Percentiles rank a stretch among this genome's conserved stretches.
These are phyloP conservation scores for Poecilobothrus nobilitatus DNA, from an alignment of 2,888 invertebrate species.

Conservation along the genomic window DNA sequence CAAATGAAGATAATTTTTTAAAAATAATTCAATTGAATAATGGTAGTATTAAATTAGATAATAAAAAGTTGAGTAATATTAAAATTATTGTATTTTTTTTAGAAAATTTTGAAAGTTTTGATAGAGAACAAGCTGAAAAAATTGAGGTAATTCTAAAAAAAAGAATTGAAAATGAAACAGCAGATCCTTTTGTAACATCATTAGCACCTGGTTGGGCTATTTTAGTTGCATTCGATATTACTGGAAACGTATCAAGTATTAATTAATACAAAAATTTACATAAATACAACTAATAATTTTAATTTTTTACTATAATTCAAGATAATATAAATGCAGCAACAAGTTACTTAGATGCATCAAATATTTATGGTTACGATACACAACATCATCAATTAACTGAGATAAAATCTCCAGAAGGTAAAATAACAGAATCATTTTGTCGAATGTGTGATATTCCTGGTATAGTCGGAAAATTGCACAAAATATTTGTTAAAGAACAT, in stretches of 20 bases:
- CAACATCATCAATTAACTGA: neutral
- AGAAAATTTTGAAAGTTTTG: conserved; percentile 50
- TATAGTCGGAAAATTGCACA: conserved; percentile 63
- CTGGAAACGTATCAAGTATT: conserved; percentile 28
- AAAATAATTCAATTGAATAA: conserved; percentile 65
- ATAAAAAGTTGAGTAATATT: neutral
- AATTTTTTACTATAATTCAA: neutral
- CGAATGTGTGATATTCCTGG: conserved; percentile 55
- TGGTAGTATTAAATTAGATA: conserved; percentile 40
- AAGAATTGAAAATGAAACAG: neutral
- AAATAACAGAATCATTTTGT: conserved; percentile 59
- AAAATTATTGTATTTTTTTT: conserved; percentile 39
- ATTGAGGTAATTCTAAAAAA: neutral
- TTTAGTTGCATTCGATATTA: conserved; percentile 62
- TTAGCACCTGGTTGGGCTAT: conserved; percentile 74
- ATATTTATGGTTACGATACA: conserved; percentile 64
- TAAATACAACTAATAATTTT: no score
- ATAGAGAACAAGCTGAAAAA: conserved; percentile 49
- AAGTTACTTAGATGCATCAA: conserved; percentile 74
- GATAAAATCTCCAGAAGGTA: conserved; percentile 43
- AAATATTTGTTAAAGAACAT: conserved; percentile 65
- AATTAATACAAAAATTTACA: no score
- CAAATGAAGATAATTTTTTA: conserved; percentile 67
- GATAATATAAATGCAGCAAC: conserved; percentile 82
- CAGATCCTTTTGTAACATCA: conserved; percentile 60